A percentile compares a stretch with the other conserved stretches of the same genome.
Evolutionary conservation across 2,888 invertebrate species (phyloP).

Genomic region (Lysandra coridon): DNA sequence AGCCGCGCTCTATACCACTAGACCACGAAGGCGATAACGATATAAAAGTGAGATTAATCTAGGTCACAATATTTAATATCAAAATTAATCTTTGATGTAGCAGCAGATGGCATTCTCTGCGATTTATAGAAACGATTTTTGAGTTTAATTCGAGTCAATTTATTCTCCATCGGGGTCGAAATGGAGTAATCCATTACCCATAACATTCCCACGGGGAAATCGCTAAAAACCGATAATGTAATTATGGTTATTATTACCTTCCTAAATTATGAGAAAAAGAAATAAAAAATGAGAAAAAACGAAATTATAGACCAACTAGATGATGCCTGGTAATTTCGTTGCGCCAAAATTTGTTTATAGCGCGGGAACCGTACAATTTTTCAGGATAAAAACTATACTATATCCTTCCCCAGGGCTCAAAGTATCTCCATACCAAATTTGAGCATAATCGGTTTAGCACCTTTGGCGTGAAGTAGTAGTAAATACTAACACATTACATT

Average conservation of each 20-base stretch:
- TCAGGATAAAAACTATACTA: no score
- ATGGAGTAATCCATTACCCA: conserved; percentile 18
- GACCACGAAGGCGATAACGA: no score
- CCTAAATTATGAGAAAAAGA: background rate
- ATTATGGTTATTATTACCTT: conserved; percentile 9
- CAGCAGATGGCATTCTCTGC: conserved; percentile 16
- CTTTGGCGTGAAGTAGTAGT: no score
- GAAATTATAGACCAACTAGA: no score
- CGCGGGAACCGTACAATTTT: no score
- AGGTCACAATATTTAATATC: conserved; percentile 15
- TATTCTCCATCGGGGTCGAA: conserved; percentile 3
- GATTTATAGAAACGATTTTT: conserved; percentile 27
- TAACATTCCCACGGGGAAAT: background rate
- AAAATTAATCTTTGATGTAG: conserved; percentile 23
- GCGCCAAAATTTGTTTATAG: no score
- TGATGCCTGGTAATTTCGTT: no score
- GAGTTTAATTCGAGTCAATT: conserved; percentile 25
- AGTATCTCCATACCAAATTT: no score
- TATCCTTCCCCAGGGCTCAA: no score
- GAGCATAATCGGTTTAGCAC: no score
- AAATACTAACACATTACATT: no score
- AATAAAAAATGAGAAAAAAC: background rate
- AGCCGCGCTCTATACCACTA: no score
- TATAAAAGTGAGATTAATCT: background rate
- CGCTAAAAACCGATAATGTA: conserved; percentile 5